Evolutionary conservation across 2,888 invertebrate species (phyloP).

Genomic region (Acronicta psi): DNA sequence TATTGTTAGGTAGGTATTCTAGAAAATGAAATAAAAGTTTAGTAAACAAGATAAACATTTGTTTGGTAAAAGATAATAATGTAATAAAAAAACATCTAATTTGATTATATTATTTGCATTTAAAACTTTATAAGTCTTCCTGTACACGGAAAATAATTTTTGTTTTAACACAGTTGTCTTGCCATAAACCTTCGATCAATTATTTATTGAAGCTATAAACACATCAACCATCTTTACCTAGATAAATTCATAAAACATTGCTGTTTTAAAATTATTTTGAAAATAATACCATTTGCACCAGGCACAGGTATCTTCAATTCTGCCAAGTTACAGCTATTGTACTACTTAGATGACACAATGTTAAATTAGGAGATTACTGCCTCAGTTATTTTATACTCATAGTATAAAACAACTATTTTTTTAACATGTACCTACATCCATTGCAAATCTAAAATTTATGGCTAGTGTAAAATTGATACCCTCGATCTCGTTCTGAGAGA

Average conservation of each 20-base stretch:
- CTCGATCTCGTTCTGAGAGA: constrained; percentile 20
- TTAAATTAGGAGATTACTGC: constrained; percentile 32
- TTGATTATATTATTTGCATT: constrained; percentile 13
- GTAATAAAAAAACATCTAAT: neutral
- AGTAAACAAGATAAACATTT: constrained; percentile 10
- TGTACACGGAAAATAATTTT: constrained; percentile 51
- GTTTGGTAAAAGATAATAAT: constrained; percentile 8
- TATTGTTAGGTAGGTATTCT: too few species aligned
- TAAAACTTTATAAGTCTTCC: constrained; percentile 26
- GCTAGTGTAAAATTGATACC: constrained; percentile 9
- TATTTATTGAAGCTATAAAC: too few species aligned
- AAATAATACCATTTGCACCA: constrained; percentile 43
- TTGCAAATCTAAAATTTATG: neutral
- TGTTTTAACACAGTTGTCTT: constrained; percentile 72
- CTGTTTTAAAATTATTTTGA: constrained; percentile 37
- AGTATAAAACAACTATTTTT: too few species aligned
- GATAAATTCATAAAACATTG: constrained; percentile 59
- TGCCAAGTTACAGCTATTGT: constrained; percentile 49
- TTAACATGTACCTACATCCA: too few species aligned
- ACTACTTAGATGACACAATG: constrained; percentile 33
- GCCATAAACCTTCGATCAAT: too few species aligned
- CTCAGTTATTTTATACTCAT: too few species aligned
- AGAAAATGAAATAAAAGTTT: constrained; percentile 8
- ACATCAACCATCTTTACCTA: constrained; percentile 80
- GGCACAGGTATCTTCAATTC: constrained; percentile 43